Evolutionary conservation across 2,797 vertebrate species (phyloP).

Genomic region (Distichodus sexfasciatus): DNA sequence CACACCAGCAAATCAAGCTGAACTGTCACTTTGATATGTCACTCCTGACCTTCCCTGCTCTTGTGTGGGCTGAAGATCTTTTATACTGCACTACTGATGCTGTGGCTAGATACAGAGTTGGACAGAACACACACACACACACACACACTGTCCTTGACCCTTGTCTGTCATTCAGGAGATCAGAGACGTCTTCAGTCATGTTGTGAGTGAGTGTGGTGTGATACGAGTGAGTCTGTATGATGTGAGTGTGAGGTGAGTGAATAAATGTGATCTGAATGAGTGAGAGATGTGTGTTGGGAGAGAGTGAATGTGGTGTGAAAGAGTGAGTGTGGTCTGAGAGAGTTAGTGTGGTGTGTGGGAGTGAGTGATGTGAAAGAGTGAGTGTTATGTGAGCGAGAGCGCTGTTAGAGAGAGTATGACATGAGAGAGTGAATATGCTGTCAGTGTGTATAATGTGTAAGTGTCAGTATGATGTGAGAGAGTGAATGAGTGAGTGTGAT

Average conservation of each 20-base stretch:
- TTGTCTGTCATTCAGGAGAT: conserved; percentile 24
- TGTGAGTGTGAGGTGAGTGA: neutral
- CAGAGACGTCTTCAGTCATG: conserved; percentile 26
- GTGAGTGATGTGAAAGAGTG: no score
- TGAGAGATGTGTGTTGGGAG: no score
- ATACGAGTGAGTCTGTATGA: conserved; percentile 17
- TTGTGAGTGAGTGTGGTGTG: conserved; percentile 3
- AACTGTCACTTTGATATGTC: conserved; percentile 11
- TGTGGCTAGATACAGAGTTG: conserved; percentile 1
- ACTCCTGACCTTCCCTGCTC: neutral
- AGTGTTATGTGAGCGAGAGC: neutral
- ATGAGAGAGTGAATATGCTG: conserved; percentile 32
- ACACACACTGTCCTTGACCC: conserved; percentile 22
- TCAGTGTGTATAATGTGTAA: neutral
- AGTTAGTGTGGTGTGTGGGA: no score
- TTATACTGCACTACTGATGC: no score
- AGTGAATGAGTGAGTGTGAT: conserved; percentile 16
- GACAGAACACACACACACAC: conserved; percentile 3
- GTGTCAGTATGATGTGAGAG: no score
- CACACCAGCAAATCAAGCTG: neutral
- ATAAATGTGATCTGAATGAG: no score
- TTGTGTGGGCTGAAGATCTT: neutral
- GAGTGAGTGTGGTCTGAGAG: no score
- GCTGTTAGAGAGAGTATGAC: conserved; percentile 20
- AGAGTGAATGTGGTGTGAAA: conserved; percentile 13